Percentiles rank a stretch among this genome's conserved stretches.
Evolutionary conservation across 2,113 vertebrate genomes (phyloP).

Genomic region (Talpa occidentalis): DNA sequence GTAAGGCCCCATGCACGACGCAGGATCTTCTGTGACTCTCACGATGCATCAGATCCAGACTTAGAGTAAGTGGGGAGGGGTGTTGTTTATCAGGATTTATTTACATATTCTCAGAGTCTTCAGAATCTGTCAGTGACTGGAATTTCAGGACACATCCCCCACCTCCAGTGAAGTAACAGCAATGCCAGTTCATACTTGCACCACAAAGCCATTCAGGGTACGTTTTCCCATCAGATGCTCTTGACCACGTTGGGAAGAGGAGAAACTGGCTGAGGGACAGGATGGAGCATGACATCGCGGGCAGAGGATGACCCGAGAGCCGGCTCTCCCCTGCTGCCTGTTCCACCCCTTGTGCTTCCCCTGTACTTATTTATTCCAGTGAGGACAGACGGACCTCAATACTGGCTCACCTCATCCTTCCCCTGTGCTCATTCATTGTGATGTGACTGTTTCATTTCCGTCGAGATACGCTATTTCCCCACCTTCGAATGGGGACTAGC

Average conservation of each 20-base stretch:
- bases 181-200: accelerated
- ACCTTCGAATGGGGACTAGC: neutral
- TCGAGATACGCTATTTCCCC: neutral
- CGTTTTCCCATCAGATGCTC: neutral
- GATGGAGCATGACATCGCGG: neutral
- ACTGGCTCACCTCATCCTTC: neutral
- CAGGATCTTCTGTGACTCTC: neutral
- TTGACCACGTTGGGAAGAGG: neutral
- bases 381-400: neutral
- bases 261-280: neutral
- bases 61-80: neutral
- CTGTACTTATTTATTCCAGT: neutral
- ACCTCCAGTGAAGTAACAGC: neutral
- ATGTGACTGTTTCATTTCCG: neutral
- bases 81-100: neutral
- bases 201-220: neutral
- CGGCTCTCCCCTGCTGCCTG: neutral
- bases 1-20: accelerated
- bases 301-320: neutral
- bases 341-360: no score
- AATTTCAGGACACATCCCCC: neutral
- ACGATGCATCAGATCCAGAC: neutral
- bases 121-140: neutral
- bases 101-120: neutral
- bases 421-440: no score